Conservation (phyloP, 2,113 vertebrate species). For the Cyprinus carpio region DNA sequence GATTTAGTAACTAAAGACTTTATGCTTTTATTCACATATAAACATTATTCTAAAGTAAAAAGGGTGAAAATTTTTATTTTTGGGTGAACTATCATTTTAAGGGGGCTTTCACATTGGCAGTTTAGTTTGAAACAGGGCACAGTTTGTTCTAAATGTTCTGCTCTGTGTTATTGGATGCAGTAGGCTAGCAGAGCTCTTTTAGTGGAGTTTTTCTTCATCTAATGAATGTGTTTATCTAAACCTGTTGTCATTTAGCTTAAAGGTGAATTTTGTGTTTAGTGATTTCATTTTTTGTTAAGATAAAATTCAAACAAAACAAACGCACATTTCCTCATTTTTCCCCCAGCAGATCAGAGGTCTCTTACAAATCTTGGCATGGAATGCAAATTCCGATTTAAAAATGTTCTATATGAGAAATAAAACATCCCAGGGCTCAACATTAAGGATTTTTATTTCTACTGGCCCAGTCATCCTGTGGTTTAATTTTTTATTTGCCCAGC, state of each 20-base stretch:
- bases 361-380: not conserved
- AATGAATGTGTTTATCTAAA: slow-evolving; percentile 4
- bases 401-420: not conserved
- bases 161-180: not conserved
- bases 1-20: no score
- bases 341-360: not conserved
- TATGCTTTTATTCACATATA: not conserved
- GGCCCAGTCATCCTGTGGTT: no score
- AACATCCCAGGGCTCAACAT: not conserved
- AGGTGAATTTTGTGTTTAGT: slow-evolving; percentile 1
- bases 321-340: slow-evolving; percentile 37
- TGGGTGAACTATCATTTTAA: not conserved
- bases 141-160: not conserved
- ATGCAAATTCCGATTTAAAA: not conserved
- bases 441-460: no score
- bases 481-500: no score
- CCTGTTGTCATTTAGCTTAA: slow-evolving; percentile 15
- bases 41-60: no score
- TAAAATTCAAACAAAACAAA: slow-evolving; percentile 34
- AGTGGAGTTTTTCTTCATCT: slow-evolving; percentile 46
- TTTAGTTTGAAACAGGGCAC: no score
- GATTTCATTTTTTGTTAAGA: not conserved
- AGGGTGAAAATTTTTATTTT: no score
- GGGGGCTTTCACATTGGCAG: no score
- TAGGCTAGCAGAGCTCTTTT: slow-evolving; percentile 5